Evolutionary conservation across 2,113 vertebrate genomes (phyloP).

Genomic region (Shinisaurus crocodilurus): DNA sequence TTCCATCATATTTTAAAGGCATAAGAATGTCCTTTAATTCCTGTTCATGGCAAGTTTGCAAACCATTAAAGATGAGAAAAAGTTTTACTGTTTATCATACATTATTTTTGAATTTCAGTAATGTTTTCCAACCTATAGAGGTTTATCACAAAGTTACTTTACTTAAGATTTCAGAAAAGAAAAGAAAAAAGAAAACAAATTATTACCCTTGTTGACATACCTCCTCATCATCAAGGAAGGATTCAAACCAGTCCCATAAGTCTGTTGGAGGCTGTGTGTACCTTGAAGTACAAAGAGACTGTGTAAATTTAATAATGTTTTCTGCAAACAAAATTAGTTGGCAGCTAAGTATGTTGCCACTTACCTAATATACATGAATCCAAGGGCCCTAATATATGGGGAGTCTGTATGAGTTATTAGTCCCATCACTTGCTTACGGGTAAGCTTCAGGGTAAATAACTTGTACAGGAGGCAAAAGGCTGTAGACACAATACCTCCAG

Average conservation of each 20-base stretch:
- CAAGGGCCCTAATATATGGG: slow-evolving; percentile 97
- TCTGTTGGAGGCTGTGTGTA: slow-evolving; percentile 98
- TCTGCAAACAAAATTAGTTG: neutral
- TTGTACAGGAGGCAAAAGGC: slow-evolving; percentile 98
- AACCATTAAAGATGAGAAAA: slow-evolving; percentile 3
- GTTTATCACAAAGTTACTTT: slow-evolving; percentile 14
- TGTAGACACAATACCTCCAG: slow-evolving; percentile 97
- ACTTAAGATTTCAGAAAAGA: slow-evolving; percentile 40
- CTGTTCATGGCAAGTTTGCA: neutral
- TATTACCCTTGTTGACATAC: slow-evolving; percentile 99
- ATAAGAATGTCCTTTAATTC: neutral
- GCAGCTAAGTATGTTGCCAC: slow-evolving; percentile 36
- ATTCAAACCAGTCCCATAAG: slow-evolving; percentile 98
- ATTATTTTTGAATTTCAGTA: slow-evolving; percentile 7
- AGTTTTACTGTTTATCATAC: neutral
- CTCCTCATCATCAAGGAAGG: slow-evolving; percentile 99
- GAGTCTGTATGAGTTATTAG: slow-evolving; percentile 98
- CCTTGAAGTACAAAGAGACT: slow-evolving; percentile 77
- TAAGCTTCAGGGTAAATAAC: slow-evolving; percentile 97
- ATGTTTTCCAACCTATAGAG: slow-evolving; percentile 26
- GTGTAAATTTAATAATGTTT: slow-evolving; percentile 40
- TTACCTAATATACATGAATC: slow-evolving; percentile 99
- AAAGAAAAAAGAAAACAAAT: slow-evolving; percentile 81
- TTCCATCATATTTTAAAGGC: neutral
- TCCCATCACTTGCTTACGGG: slow-evolving; percentile 98